A percentile compares a stretch with the other conserved stretches of the same genome.
These are phyloP conservation scores for Telmatochromis brichardi DNA, from an alignment of 2,113 vertebrate genomes.

Conservation along the genomic window DNA sequence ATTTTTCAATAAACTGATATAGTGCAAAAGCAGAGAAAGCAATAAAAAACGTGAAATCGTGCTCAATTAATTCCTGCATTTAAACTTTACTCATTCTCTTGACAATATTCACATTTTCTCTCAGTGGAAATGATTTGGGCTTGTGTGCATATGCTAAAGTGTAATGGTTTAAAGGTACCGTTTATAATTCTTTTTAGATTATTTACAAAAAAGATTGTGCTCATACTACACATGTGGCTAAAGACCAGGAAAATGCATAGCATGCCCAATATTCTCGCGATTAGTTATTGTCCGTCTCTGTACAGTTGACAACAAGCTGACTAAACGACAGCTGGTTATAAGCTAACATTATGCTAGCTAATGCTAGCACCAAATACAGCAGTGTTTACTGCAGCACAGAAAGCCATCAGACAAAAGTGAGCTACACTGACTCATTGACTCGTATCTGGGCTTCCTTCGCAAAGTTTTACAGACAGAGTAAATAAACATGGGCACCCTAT, in stretches of 20 bases:
- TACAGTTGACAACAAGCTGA: not conserved
- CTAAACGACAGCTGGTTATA: not conserved
- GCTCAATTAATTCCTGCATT: not conserved
- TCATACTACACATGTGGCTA: not conserved
- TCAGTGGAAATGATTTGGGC: not conserved
- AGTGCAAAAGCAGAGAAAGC: not conserved
- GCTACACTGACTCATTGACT: not conserved
- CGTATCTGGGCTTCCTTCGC: not conserved
- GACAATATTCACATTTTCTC: not conserved
- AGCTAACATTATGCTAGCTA: not conserved
- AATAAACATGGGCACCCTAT: not conserved
- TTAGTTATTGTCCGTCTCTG: not conserved
- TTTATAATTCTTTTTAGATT: not conserved
- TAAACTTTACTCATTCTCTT: not conserved
- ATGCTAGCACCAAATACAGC: not conserved
- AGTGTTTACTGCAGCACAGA: not conserved
- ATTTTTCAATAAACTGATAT: not conserved
- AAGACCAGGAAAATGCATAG: not conserved
- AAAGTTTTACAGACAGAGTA: not conserved
- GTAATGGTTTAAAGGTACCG: not conserved
- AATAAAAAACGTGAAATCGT: not conserved
- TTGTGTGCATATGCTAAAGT: not conserved
- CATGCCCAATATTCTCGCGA: not conserved
- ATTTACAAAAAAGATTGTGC: not conserved
- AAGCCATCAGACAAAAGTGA: not conserved